Conservation (phyloP, 2,888 invertebrate genomes). For the Vanessa cardui region DNA sequence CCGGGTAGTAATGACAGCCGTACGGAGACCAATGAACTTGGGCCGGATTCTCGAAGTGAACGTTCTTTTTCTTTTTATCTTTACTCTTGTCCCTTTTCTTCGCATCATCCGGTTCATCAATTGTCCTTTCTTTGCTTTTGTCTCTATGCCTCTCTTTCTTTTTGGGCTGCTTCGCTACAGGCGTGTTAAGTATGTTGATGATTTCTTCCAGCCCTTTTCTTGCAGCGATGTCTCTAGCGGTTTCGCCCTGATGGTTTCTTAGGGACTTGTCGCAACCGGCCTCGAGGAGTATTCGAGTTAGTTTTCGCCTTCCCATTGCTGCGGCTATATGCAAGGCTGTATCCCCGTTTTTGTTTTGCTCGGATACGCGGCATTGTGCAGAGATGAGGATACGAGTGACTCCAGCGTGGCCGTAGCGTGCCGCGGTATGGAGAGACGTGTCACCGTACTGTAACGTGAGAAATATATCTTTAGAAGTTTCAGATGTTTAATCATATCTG, state of each 20-base stretch:
- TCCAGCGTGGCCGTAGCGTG: constrained; percentile 97
- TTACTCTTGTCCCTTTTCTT: constrained; percentile 74
- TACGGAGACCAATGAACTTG: constrained; percentile 92
- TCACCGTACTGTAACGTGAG: constrained; percentile 91
- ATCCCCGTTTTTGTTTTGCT: constrained; percentile 98
- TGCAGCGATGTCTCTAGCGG: constrained; percentile 93
- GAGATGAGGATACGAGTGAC: constrained; percentile 96
- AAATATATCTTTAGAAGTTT: background rate
- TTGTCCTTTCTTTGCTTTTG: constrained; percentile 79
- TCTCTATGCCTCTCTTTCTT: constrained; percentile 70
- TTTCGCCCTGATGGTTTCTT: constrained; percentile 94
- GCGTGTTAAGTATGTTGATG: constrained; percentile 87
- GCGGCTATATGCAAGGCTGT: constrained; percentile 96
- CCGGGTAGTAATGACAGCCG: constrained; percentile 95
- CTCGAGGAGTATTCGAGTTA: constrained; percentile 94
- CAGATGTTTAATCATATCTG: too few relatives aligned
- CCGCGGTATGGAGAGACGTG: constrained; percentile 96
- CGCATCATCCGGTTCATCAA: constrained; percentile 78
- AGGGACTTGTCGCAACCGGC: constrained; percentile 87
- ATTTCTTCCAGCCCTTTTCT: constrained; percentile 94
- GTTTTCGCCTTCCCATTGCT: constrained; percentile 95
- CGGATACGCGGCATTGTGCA: constrained; percentile 92
- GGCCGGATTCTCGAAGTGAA: constrained; percentile 75
- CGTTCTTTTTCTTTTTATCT: constrained; percentile 79
- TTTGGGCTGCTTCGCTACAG: constrained; percentile 70